Evolutionary conservation across 2,888 invertebrate species (phyloP).

Genomic region (Perdita meconis): DNA sequence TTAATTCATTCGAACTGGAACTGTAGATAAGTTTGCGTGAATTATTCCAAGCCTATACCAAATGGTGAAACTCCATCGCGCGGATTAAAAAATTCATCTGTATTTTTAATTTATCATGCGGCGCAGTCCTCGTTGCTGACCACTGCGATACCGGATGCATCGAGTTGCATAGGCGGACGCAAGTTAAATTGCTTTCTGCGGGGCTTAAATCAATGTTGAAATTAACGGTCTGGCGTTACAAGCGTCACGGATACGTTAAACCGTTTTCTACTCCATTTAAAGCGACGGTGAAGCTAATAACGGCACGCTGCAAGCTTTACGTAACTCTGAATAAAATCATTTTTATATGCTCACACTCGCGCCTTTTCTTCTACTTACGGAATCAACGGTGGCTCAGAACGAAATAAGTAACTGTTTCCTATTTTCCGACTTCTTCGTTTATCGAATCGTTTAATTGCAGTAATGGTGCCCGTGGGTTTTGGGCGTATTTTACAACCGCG

Average conservation of each 20-base stretch:
- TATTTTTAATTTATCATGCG: slow-evolving; percentile 20
- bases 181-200: slow-evolving; percentile 29
- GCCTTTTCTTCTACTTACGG: neutral
- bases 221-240: slow-evolving; percentile 35
- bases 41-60: neutral
- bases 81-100: neutral
- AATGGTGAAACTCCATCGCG: neutral
- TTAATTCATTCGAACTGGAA: neutral
- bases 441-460: neutral
- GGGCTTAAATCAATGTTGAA: slow-evolving; percentile 39
- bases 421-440: neutral
- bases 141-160: neutral
- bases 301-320: neutral
- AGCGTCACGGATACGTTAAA: slow-evolving; percentile 10
- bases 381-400: neutral
- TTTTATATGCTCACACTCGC: neutral
- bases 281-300: slow-evolving; percentile 8
- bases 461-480: neutral
- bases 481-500: neutral
- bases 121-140: slow-evolving; percentile 1
- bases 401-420: neutral
- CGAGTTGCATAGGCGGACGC: neutral
- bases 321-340: slow-evolving; percentile 2
- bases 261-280: slow-evolving; percentile 36
- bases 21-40: neutral